A percentile compares a stretch with the other conserved stretches of the same genome.
Conservation (phyloP, 2,888 invertebrate genomes). For the Tetanocera ferruginea region DNA sequence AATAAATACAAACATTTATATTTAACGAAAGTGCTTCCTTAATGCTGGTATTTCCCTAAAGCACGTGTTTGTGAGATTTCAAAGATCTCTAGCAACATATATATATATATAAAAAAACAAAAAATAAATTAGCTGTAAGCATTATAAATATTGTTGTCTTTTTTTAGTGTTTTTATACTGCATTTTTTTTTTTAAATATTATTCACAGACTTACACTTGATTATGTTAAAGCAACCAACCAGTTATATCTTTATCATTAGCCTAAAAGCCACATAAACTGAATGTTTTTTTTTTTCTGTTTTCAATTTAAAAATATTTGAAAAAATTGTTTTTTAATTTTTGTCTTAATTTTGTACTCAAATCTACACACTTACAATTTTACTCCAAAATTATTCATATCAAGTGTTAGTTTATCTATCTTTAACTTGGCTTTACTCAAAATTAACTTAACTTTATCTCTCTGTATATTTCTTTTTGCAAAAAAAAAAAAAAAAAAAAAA, state of each 20-base stretch:
- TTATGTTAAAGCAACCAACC: no score
- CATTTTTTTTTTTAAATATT: neutral
- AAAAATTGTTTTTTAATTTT: no score
- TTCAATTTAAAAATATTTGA: neutral
- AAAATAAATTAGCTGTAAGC: neutral
- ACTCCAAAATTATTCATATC: no score
- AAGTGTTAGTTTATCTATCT: no score
- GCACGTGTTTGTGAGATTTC: slow-evolving; percentile 15
- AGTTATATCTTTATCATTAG: no score
- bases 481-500: no score
- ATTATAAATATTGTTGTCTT: slow-evolving; percentile 17
- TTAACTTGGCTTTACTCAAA: no score
- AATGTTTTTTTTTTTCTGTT: neutral
- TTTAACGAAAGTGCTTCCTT: slow-evolving; percentile 5
- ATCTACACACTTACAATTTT: no score
- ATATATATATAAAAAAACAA: no score
- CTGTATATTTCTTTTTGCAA: no score
- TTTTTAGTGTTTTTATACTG: slow-evolving; percentile 21
- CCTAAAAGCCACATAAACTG: neutral
- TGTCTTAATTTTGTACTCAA: no score
- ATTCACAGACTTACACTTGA: neutral
- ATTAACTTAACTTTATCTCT: no score
- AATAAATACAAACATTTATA: neutral
- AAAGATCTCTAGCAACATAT: slow-evolving; percentile 15
- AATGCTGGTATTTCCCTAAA: neutral